Evolutionary conservation across 2,113 vertebrate genomes (phyloP), one percentile per base, ranked within the genome.

Genomic region (Syngnathus scovelli): DNA sequence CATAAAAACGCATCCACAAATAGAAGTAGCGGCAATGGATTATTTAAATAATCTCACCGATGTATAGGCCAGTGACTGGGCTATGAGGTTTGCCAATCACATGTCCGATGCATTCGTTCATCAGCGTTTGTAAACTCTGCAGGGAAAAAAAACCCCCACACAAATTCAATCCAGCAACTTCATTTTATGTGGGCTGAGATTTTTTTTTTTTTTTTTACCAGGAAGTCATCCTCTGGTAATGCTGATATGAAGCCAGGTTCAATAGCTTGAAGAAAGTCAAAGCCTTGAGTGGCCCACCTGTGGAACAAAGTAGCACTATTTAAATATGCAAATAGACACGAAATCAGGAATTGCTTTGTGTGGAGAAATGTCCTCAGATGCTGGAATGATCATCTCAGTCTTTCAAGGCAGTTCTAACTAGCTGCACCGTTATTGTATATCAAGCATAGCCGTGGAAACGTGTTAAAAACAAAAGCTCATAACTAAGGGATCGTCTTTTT

Each of bases 61-160:
- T 90, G 86, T 96, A 97, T 85, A 94, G 88, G 90, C 96, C 96
- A 84, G 94, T 98, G 74, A 98, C 93, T 37, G 98, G 98, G 83
- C 98, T 99, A 78, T 99, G 96, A 43, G 98, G 98, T 86, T 99
- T 99, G 58, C 98, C 98, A 72, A 99, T 99, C 72, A 99, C 96
- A n/a, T 99, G 98, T 49, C 96, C 94, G 33, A 99, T 99, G 80
- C 96, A 99, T 76, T 98, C 96, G 75, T 99, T 99, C 95, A 99
- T 99, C 85, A 99, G 74, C 38, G 96, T 94, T 81, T 99, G 98
- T 61, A 99, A 89, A 90, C 92, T 98, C 98, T 99, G n/a, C 39
- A 62, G 12, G 18, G 41, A 55, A 1, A 5, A 56, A 13, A 33
- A 33, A 27, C 27, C 23, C 23, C 23, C 23, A 41, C 21, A 13